Evolutionary conservation across 2,888 invertebrate genomes (phyloP).

Genomic region (Eustalomyia histrio): DNA sequence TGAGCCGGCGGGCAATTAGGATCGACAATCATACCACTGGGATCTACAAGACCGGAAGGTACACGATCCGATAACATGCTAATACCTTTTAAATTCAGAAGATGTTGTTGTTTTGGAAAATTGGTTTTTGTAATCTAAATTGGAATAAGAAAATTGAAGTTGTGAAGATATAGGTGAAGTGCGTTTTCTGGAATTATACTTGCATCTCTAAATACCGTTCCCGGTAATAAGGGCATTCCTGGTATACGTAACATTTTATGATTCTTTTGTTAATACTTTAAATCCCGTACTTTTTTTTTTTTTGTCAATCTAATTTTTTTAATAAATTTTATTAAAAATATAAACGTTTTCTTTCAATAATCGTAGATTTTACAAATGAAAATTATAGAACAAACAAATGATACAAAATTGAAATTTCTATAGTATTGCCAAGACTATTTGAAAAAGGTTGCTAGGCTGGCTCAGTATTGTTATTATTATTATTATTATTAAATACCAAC

Average conservation of each 20-base stretch:
- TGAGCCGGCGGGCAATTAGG: constrained; percentile 80
- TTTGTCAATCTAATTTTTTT: neutral
- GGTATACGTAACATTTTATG: constrained; percentile 82
- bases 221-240: constrained; percentile 87
- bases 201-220: constrained; percentile 85
- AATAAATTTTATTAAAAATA: constrained; percentile 17
- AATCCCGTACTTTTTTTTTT: neutral
- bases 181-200: constrained; percentile 72
- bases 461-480: constrained; percentile 26
- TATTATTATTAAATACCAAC: neutral
- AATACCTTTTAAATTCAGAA: constrained; percentile 83
- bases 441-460: constrained; percentile 38
- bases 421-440: constrained; percentile 52
- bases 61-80: constrained; percentile 83
- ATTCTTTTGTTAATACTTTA: neutral
- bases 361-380: neutral
- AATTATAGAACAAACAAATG: constrained; percentile 39
- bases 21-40: constrained; percentile 79
- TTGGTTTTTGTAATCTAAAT: constrained; percentile 83
- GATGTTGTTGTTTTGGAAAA: constrained; percentile 83
- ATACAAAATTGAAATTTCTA: constrained; percentile 41
- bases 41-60: constrained; percentile 82
- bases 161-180: neutral
- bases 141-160: neutral
- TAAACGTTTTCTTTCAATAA: constrained; percentile 16